These are phyloP conservation scores for Erpetoichthys calabaricus DNA, from an alignment of 2,797 vertebrate species.

Conservation along the genomic window DNA sequence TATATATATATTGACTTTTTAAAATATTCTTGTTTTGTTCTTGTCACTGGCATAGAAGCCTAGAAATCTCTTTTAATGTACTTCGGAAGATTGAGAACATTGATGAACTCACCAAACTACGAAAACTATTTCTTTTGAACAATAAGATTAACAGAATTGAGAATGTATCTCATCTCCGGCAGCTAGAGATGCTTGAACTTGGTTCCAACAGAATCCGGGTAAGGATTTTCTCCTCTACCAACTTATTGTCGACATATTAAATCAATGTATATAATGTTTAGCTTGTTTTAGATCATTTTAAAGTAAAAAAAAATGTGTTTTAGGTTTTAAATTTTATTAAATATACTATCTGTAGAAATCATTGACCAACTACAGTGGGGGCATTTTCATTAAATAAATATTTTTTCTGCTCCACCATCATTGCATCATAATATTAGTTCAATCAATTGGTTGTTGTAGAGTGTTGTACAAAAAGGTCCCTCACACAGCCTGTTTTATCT, in stretches of 20 bases:
- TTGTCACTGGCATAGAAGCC: slow-evolving; percentile 45
- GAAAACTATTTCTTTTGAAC: slow-evolving; percentile 92
- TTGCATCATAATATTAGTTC: no score
- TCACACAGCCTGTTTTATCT: no score
- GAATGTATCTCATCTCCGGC: slow-evolving; percentile 65
- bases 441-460: no score
- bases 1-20: no score
- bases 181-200: slow-evolving; percentile 85
- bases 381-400: no score
- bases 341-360: no score
- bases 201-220: slow-evolving; percentile 95
- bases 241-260: not conserved
- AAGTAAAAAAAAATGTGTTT: not conserved
- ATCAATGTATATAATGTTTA: not conserved
- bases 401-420: no score
- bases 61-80: slow-evolving; percentile 89
- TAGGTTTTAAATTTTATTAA: not conserved
- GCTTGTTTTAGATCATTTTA: not conserved
- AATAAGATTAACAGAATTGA: slow-evolving; percentile 84
- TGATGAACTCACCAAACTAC: slow-evolving; percentile 66
- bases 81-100: slow-evolving; percentile 81
- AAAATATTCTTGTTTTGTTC: slow-evolving; percentile 8
- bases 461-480: no score
- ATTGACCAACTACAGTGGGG: no score
- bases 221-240: slow-evolving; percentile 20